phyloP scores from a whole-genome alignment of 2,113 vertebrate genomes.

The Zosterops japonicus region DNA sequence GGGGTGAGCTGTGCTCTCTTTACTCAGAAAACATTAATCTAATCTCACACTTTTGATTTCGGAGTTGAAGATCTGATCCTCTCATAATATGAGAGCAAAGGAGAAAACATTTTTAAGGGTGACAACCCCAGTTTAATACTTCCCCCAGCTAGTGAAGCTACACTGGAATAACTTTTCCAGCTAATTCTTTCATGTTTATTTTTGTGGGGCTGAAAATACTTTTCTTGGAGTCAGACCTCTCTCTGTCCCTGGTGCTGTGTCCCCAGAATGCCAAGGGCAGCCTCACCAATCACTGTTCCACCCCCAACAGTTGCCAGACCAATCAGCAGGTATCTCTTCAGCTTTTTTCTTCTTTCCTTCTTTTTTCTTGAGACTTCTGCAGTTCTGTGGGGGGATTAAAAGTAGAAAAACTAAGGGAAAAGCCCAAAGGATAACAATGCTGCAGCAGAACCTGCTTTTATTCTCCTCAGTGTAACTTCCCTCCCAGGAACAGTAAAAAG shows the following conservation, averaged over 20 bases:
- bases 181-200: neutral
- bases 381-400: slow-evolving; percentile 69
- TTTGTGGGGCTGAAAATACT: neutral
- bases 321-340: slow-evolving; percentile 91
- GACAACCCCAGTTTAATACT: neutral
- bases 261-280: neutral
- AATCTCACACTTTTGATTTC: neutral
- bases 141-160: neutral
- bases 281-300: slow-evolving; percentile 90
- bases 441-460: neutral
- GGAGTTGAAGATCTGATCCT: neutral
- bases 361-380: slow-evolving; percentile 81
- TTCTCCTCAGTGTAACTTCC: neutral
- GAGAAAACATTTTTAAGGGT: neutral
- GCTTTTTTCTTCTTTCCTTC: slow-evolving; percentile 83
- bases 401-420: neutral
- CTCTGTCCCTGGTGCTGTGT: neutral
- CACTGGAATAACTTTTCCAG: neutral
- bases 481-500: neutral
- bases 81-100: neutral
- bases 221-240: neutral
- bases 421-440: neutral
- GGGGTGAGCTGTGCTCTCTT: neutral
- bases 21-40: neutral
- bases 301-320: slow-evolving; percentile 92